Evolutionary conservation across 2,888 invertebrate genomes (phyloP).

Genomic region (Acrocera orbiculus): DNA sequence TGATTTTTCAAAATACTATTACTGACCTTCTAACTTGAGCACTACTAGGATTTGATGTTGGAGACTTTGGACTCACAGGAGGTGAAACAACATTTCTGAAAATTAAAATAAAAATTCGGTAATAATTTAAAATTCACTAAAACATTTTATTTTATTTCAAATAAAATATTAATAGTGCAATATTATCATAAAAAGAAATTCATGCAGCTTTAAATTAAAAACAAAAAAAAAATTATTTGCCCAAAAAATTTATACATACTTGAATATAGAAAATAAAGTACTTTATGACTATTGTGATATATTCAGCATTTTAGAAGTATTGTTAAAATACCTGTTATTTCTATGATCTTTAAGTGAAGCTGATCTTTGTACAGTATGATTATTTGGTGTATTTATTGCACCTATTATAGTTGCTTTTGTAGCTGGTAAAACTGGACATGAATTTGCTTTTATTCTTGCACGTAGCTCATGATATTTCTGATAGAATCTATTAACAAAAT

Average conservation of each 20-base stretch:
- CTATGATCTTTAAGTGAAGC: slow-evolving; percentile 39
- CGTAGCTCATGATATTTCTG: slow-evolving; percentile 73
- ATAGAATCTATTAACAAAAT: slow-evolving; percentile 53
- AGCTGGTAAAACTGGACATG: slow-evolving; percentile 57
- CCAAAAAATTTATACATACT: not conserved
- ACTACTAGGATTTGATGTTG: slow-evolving; percentile 17
- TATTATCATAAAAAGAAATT: not conserved
- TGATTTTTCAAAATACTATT: too few relatives aligned
- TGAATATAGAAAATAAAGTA: not conserved
- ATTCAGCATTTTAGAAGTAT: not conserved
- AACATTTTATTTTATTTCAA: not conserved
- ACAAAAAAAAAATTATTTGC: not conserved
- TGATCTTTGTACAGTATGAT: slow-evolving; percentile 38
- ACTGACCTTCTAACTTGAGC: slow-evolving; percentile 15
- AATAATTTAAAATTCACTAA: not conserved
- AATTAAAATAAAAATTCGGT: too few relatives aligned
- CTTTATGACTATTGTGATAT: not conserved
- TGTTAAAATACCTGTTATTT: slow-evolving; percentile 26
- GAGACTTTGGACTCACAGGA: slow-evolving; percentile 20
- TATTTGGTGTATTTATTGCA: slow-evolving; percentile 33
- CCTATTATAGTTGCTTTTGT: slow-evolving; percentile 32
- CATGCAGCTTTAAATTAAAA: slow-evolving; percentile 1
- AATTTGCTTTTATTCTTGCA: slow-evolving; percentile 74
- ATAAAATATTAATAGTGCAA: not conserved
- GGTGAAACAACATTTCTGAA: slow-evolving; percentile 26